Conservation (phyloP, 2,888 invertebrate species). For the Antheraea assamensis region DNA sequence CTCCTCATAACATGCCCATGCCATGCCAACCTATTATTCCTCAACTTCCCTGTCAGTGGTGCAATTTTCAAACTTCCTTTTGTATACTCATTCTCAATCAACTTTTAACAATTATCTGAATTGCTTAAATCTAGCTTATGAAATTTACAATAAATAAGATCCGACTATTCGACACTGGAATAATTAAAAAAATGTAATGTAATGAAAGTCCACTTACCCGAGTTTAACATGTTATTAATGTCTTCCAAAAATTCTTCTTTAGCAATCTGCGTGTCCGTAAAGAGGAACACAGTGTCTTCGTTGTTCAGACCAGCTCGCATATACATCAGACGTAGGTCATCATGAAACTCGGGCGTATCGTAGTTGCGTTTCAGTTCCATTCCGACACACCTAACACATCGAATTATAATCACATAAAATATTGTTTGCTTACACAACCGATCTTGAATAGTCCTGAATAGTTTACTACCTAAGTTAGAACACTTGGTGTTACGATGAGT, state of each 20-base stretch:
- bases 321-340: slow-evolving; percentile 91
- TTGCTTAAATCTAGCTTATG: too few relatives aligned
- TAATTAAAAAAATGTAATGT: neutral
- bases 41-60: too few relatives aligned
- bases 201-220: slow-evolving; percentile 78
- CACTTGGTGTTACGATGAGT: too few relatives aligned
- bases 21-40: too few relatives aligned
- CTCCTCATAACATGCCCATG: too few relatives aligned
- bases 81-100: too few relatives aligned
- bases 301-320: slow-evolving; percentile 88
- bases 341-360: slow-evolving; percentile 91
- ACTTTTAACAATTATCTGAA: too few relatives aligned
- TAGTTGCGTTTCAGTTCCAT: slow-evolving; percentile 94
- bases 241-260: slow-evolving; percentile 96
- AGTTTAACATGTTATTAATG: slow-evolving; percentile 95
- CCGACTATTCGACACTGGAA: neutral
- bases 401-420: neutral
- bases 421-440: neutral
- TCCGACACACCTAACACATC: slow-evolving; percentile 86
- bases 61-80: too few relatives aligned
- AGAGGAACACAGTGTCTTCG: slow-evolving; percentile 91
- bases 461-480: neutral
- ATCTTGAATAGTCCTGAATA: neutral
- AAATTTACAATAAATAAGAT: neutral
- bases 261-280: slow-evolving; percentile 95